These are phyloP conservation scores for Drosophila macrospina DNA, from an alignment of 2,888 invertebrate genomes.

Conservation along the genomic window DNA sequence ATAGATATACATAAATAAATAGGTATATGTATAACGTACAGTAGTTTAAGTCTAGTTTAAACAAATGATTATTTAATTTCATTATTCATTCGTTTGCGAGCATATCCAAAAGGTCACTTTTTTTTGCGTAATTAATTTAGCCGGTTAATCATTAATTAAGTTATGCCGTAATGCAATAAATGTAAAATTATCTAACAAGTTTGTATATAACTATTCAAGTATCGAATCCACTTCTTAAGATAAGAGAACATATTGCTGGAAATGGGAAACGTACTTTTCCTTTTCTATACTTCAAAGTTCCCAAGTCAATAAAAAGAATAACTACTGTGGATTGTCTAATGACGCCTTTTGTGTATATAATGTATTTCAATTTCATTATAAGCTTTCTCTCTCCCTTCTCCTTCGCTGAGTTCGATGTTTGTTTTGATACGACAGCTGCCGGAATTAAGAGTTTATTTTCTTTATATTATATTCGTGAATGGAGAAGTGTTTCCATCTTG, in stretches of 20 bases:
- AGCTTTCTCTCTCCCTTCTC: no score
- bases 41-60: slow-evolving; percentile 37
- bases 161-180: slow-evolving; percentile 60
- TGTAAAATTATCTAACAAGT: slow-evolving; percentile 48
- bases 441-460: neutral
- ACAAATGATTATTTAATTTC: slow-evolving; percentile 9
- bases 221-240: slow-evolving; percentile 5
- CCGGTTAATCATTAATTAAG: slow-evolving; percentile 37
- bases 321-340: slow-evolving; percentile 17
- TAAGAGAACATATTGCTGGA: slow-evolving; percentile 14
- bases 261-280: slow-evolving; percentile 13
- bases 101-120: slow-evolving; percentile 40
- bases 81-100: slow-evolving; percentile 28
- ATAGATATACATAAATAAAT: slow-evolving; percentile 17
- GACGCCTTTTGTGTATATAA: slow-evolving; percentile 5
- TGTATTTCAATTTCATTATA: neutral
- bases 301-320: slow-evolving; percentile 24
- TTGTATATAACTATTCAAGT: slow-evolving; percentile 4
- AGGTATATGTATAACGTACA: slow-evolving; percentile 22
- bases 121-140: slow-evolving; percentile 44
- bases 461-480: neutral
- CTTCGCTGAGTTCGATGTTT: no score
- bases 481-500: neutral
- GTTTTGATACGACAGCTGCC: neutral
- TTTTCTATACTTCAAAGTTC: slow-evolving; percentile 16